Evolutionary conservation across 2,113 vertebrate species (phyloP).

Genomic region (Xiphophorus couchianus): DNA sequence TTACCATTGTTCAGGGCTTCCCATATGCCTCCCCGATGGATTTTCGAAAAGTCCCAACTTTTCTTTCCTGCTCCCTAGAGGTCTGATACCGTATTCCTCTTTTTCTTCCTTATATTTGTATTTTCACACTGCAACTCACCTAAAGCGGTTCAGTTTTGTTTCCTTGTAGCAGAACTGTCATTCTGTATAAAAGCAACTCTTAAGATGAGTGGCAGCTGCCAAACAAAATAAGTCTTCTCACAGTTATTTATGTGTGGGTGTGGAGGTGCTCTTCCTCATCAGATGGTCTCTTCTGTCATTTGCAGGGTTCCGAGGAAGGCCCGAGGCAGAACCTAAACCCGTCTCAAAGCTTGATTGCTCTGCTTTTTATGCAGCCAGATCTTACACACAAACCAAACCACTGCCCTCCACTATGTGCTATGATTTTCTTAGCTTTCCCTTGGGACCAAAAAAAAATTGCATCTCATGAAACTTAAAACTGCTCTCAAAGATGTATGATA

Average conservation of each 20-base stretch:
- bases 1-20: background rate
- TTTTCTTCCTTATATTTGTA: background rate
- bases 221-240: slow-evolving; percentile 44
- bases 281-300: slow-evolving; percentile 53
- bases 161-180: slow-evolving; percentile 50
- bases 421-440: slow-evolving; percentile 49
- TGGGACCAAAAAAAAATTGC: slow-evolving; percentile 27
- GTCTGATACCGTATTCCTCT: slow-evolving; percentile 5
- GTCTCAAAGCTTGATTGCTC: slow-evolving; percentile 60
- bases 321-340: slow-evolving; percentile 61
- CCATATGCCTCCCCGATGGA: slow-evolving; percentile 19
- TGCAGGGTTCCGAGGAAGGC: slow-evolving; percentile 46
- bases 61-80: background rate
- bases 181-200: slow-evolving; percentile 43
- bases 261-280: slow-evolving; percentile 28
- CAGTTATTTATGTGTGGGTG: slow-evolving; percentile 18
- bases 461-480: slow-evolving; percentile 35
- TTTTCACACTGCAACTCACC: slow-evolving; percentile 36
- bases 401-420: slow-evolving; percentile 37
- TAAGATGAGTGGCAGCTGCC: slow-evolving; percentile 56
- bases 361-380: slow-evolving; percentile 61
- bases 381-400: slow-evolving; percentile 17
- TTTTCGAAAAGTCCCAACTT: slow-evolving; percentile 20
- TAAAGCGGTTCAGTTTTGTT: slow-evolving; percentile 27
- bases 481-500: slow-evolving; percentile 12